phyloP scores from a whole-genome alignment of 2,113 vertebrate genomes.

The Bostrychus sinensis region DNA sequence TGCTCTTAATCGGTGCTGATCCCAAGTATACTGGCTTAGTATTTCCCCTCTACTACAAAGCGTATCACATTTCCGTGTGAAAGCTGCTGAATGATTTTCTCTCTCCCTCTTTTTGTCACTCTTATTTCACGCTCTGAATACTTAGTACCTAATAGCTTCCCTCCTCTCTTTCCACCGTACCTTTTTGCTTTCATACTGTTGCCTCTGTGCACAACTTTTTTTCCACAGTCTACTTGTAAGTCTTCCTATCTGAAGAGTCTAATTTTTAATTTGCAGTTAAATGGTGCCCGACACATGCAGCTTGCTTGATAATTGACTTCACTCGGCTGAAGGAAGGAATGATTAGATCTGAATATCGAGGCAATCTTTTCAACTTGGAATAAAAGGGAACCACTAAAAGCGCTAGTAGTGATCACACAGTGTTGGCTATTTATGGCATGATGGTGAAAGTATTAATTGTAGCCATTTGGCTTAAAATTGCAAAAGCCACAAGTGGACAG shows the following conservation, averaged over 20 bases:
- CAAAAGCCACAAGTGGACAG: conserved; percentile 34
- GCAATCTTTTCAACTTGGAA: conserved; percentile 50
- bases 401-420: conserved; percentile 49
- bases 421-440: conserved; percentile 43
- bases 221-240: conserved; percentile 55
- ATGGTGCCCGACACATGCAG: conserved; percentile 71
- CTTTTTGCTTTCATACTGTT: conserved; percentile 56
- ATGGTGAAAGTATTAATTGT: conserved; percentile 23
- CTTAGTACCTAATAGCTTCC: conserved; percentile 79
- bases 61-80: conserved; percentile 67
- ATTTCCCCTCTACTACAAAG: conserved; percentile 67
- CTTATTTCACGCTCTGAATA: conserved; percentile 83
- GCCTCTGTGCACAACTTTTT: conserved; percentile 64
- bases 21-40: conserved; percentile 48
- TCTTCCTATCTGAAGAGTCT: conserved; percentile 64
- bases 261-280: conserved; percentile 82
- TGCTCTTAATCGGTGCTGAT: conserved; percentile 43
- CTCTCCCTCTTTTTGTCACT: conserved; percentile 76
- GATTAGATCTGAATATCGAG: conserved; percentile 75
- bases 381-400: conserved; percentile 51
- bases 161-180: conserved; percentile 61
- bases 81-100: conserved; percentile 76
- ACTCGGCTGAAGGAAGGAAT: conserved; percentile 70
- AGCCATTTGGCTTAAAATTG: conserved; percentile 24
- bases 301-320: conserved; percentile 80